Base-by-base conservation (phyloP, 1,140 invertebrate genomes). In the Scaptomyza graminum region DNA sequence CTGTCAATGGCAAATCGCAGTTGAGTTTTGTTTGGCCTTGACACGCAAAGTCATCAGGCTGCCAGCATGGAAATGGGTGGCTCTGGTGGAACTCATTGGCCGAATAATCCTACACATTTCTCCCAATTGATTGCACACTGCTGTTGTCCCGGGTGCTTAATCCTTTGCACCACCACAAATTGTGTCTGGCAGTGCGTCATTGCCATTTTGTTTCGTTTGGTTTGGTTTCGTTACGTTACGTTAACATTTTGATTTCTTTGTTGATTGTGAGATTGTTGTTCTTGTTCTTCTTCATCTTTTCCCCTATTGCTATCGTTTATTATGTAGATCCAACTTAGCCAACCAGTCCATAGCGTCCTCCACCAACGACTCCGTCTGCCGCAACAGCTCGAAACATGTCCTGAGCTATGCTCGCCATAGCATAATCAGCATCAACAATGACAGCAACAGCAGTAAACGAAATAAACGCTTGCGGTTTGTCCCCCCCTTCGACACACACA, bases 391-490 rank as follows among this genome's bases (percentile, higher is more conserved):
- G 50, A 88, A 74, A 8, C 79, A 88, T 71, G 82, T 88, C 22
- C 83, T 87, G 51, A 76, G 79, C 71, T 87, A 87, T 68, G 83
- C 82, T 9, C 83, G 82, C 37, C 82, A 87, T 73, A 88, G 82
- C 74, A 84, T 71, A 52, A 71, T 71, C 68, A 73, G 76, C 71
- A 75, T 88, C 79, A 79, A 87, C 47, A 34, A 34, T 34, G 83
- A 87, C 37, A 59, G 46, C 64, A 55, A 64, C 28, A 68, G 44
- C 69, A 87, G 47, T 75, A 87, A 82, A 71, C 78, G 83, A 75
- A 66, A 76, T 60, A 87, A 72, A 51, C 79, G 66, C 70, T 69
- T 73, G 78, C 82, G 82, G 82, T 87, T 87, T 88, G 82, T 87
- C 82, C 65, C 31, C 25, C 15, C 49, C 50, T 44, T 34, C 1